Conservation (phyloP, 2,888 invertebrate genomes). For the Agrochola lychnidis region DNA sequence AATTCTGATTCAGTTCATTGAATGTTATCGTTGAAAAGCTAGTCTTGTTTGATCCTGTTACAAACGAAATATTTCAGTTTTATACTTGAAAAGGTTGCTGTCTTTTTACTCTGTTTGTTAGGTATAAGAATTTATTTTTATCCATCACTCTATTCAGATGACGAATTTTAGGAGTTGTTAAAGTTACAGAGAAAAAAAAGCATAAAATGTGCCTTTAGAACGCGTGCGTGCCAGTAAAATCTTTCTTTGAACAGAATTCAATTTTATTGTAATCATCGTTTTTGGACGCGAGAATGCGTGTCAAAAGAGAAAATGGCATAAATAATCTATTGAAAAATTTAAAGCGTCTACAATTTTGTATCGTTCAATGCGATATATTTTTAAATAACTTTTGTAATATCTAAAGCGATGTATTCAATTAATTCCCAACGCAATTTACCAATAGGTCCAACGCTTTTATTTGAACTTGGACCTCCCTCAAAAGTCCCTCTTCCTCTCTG, state of each 20-base stretch:
- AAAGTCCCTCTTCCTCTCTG: background rate
- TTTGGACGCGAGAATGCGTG: constrained; percentile 14
- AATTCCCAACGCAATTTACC: background rate
- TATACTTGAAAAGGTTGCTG: constrained; percentile 3
- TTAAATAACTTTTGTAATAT: background rate
- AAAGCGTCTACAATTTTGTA: background rate
- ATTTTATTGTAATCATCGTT: constrained; percentile 36
- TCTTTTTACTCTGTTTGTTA: background rate
- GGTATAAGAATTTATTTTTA: background rate
- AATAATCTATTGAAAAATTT: constrained; percentile 1
- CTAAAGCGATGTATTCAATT: background rate
- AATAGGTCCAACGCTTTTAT: background rate
- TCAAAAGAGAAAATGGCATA: constrained; percentile 28
- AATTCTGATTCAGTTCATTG: constrained; percentile 51
- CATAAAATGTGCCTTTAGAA: background rate
- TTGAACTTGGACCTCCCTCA: background rate
- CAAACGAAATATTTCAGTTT: constrained; percentile 26
- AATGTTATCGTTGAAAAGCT: constrained; percentile 44
- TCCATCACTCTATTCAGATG: background rate
- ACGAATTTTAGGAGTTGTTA: background rate
- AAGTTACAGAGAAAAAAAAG: background rate
- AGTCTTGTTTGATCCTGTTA: constrained; percentile 53
- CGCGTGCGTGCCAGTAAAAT: background rate
- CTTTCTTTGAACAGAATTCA: constrained; percentile 41
- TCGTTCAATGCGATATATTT: background rate